A percentile compares a stretch with the other conserved stretches of the same genome.
phyloP scores from a whole-genome alignment of 2,888 invertebrate species.

The Hoplodrina blanda region DNA sequence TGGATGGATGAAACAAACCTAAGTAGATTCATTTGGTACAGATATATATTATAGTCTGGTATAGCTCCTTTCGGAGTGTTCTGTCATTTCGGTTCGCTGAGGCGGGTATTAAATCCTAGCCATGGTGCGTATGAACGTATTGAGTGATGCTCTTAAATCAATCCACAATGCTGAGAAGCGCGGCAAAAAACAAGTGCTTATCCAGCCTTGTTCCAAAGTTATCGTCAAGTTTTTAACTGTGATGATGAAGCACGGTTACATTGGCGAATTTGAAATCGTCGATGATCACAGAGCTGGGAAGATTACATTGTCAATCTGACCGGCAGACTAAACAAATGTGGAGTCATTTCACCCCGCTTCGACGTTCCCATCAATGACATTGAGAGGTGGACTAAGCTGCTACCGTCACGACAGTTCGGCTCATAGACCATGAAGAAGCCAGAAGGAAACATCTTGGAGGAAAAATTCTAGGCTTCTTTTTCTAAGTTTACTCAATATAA shows the following conservation, averaged over 20 bases:
- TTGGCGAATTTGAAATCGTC: slow-evolving; percentile 99
- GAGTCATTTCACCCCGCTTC: slow-evolving; percentile 99
- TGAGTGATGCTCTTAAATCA: slow-evolving; percentile 99
- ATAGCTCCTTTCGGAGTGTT: slow-evolving; percentile 86
- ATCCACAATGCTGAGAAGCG: slow-evolving; percentile 99
- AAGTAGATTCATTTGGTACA: no score
- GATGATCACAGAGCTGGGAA: slow-evolving; percentile 99
- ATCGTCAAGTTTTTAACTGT: slow-evolving; percentile 99
- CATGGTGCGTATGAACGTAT: slow-evolving; percentile 99
- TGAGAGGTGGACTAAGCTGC: slow-evolving; percentile 99
- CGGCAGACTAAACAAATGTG: slow-evolving; percentile 99
- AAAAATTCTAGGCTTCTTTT: slow-evolving; percentile 99
- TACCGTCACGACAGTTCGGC: slow-evolving; percentile 99
- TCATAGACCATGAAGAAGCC: slow-evolving; percentile 99
- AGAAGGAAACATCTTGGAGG: slow-evolving; percentile 99
- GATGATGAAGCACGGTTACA: slow-evolving; percentile 99
- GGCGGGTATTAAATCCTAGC: slow-evolving; percentile 91
- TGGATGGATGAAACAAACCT: no score
- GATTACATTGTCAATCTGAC: slow-evolving; percentile 99
- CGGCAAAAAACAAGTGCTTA: slow-evolving; percentile 99
- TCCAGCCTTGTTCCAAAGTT: slow-evolving; percentile 99
- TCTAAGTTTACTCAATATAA: slow-evolving; percentile 93
- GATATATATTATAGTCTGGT: no score
- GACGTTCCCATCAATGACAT: slow-evolving; percentile 99
- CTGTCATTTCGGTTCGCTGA: slow-evolving; percentile 86